Evolutionary conservation across 2,888 invertebrate genomes (phyloP).

Genomic region (Lycia hirtaria): DNA sequence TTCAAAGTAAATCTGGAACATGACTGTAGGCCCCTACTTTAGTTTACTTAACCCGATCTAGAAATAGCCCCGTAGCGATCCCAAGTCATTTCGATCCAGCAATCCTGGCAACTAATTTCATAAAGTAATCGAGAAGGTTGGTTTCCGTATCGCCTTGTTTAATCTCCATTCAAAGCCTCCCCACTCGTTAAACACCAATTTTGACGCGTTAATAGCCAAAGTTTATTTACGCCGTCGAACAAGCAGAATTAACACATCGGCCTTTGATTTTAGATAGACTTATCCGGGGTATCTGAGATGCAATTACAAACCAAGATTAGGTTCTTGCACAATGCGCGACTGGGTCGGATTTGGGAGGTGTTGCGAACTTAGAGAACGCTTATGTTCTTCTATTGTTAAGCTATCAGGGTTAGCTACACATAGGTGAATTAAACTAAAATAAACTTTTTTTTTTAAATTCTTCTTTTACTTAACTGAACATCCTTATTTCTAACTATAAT

Average conservation of each 20-base stretch:
- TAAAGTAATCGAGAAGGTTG: slow-evolving; percentile 75
- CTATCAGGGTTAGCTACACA: too few relatives aligned
- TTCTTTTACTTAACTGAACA: too few relatives aligned
- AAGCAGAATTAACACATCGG: slow-evolving; percentile 66
- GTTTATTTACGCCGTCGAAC: slow-evolving; percentile 73
- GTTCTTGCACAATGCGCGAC: slow-evolving; percentile 29
- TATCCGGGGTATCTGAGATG: slow-evolving; percentile 42
- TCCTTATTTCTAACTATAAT: too few relatives aligned
- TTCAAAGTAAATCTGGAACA: not conserved
- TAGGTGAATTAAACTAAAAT: too few relatives aligned
- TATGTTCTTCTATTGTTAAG: too few relatives aligned
- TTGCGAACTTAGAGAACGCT: not conserved
- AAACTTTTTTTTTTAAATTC: too few relatives aligned
- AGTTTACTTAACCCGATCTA: slow-evolving; percentile 5
- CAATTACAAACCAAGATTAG: slow-evolving; percentile 12
- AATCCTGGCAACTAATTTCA: slow-evolving; percentile 70
- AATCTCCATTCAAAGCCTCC: slow-evolving; percentile 78
- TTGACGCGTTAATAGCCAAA: slow-evolving; percentile 79
- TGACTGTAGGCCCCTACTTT: not conserved
- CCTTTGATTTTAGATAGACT: slow-evolving; percentile 58
- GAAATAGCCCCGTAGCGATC: slow-evolving; percentile 12
- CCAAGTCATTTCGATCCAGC: slow-evolving; percentile 36
- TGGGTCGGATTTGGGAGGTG: not conserved
- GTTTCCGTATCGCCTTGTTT: slow-evolving; percentile 76
- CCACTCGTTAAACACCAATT: slow-evolving; percentile 78